Evolutionary conservation across 2,797 vertebrate genomes (phyloP).

Genomic region (Bovichtus variegatus): DNA sequence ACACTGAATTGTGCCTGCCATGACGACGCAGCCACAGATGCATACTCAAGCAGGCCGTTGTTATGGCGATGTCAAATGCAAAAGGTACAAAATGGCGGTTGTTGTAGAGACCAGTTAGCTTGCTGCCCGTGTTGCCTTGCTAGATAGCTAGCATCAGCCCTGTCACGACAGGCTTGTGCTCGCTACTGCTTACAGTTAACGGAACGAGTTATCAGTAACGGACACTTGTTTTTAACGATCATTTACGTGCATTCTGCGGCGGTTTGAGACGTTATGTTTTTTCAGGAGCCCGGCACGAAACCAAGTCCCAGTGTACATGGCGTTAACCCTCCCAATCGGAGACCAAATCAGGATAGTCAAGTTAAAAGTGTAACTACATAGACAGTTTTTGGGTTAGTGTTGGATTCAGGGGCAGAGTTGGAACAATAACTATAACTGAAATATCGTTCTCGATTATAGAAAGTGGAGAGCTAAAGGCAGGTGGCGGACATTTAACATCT

Average conservation of each 20-base stretch:
- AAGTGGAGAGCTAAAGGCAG: conserved; percentile 47
- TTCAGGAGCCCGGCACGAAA: not conserved
- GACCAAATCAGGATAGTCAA: not conserved
- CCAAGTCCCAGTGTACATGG: conserved; percentile 4
- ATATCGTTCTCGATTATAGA: not conserved
- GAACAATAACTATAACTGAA: not conserved
- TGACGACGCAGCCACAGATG: conserved; percentile 79
- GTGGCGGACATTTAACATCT: conserved; percentile 55
- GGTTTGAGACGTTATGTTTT: not conserved
- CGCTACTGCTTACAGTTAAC: not conserved
- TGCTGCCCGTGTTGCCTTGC: conserved; percentile 58
- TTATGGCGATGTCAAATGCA: conserved; percentile 92
- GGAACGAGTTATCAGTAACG: not conserved
- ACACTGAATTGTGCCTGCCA: conserved; percentile 65
- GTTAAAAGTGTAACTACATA: not conserved
- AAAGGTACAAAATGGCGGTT: conserved; percentile 91
- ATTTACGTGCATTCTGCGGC: not conserved
- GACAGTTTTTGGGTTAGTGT: not conserved
- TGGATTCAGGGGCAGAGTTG: not conserved
- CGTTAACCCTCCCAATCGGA: not conserved
- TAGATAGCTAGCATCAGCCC: conserved; percentile 48
- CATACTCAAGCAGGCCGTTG: conserved; percentile 84
- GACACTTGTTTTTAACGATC: not conserved
- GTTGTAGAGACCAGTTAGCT: conserved; percentile 84
- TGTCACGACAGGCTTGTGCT: conserved; percentile 66